These are phyloP conservation scores for Drosophila sp. DNA, from an alignment of 1,140 invertebrate species.

Conservation along the genomic window DNA sequence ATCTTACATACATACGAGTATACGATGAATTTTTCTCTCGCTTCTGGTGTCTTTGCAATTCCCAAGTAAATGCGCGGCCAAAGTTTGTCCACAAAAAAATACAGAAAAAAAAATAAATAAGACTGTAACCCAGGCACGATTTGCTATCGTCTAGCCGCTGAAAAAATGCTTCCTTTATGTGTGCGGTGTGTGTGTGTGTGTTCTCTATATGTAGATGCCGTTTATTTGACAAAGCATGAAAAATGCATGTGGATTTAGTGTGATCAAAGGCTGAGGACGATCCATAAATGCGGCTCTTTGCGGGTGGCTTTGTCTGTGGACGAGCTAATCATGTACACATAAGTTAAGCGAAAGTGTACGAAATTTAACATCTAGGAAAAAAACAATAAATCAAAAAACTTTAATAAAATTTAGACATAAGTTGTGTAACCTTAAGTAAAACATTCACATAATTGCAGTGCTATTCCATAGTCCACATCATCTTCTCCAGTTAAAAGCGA, in stretches of 20 bases:
- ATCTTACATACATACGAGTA: slow-evolving; percentile 59
- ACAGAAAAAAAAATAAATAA: slow-evolving; percentile 17
- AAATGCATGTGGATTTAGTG: slow-evolving; percentile 80
- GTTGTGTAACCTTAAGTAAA: too few relatives aligned
- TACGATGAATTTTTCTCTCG: slow-evolving; percentile 36
- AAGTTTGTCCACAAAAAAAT: slow-evolving; percentile 52
- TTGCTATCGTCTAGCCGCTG: slow-evolving; percentile 73
- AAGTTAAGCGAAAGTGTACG: neutral
- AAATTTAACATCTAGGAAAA: slow-evolving; percentile 1
- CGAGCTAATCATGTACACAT: slow-evolving; percentile 1
- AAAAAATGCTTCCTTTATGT: slow-evolving; percentile 66
- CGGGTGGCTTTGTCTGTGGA: neutral
- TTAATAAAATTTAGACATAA: neutral
- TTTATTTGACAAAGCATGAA: slow-evolving; percentile 83
- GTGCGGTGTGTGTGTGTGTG: slow-evolving; percentile 20
- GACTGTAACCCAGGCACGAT: slow-evolving; percentile 67
- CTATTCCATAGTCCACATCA: too few relatives aligned
- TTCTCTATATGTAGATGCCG: slow-evolving; percentile 69
- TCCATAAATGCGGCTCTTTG: slow-evolving; percentile 14
- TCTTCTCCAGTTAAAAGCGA: neutral
- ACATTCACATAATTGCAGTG: too few relatives aligned
- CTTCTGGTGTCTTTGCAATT: slow-evolving; percentile 60
- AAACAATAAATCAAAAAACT: slow-evolving; percentile 7
- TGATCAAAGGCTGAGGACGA: slow-evolving; percentile 63
- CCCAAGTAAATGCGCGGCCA: slow-evolving; percentile 11